A percentile compares a stretch with the other conserved stretches of the same genome.
Evolutionary conservation across 2,113 vertebrate species (phyloP).

Genomic region (Ochotona curzoniae): DNA sequence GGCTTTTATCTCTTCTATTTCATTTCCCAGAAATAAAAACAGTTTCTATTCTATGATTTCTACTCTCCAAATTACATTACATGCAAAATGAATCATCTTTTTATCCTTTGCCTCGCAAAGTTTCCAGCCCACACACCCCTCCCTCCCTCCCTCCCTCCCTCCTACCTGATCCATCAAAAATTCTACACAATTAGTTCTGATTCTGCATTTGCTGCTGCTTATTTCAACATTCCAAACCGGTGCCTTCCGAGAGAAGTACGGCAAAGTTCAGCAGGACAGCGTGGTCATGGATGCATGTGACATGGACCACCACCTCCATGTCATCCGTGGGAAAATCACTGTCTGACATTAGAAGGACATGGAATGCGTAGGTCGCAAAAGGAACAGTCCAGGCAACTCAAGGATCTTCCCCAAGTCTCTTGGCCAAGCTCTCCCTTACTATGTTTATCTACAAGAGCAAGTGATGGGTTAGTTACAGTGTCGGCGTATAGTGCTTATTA

Average conservation of each 20-base stretch:
- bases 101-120: constrained; percentile 7
- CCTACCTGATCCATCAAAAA: not conserved
- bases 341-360: constrained; percentile 18
- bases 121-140: not conserved
- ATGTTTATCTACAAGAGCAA: not conserved
- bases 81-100: constrained; percentile 38
- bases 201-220: not conserved
- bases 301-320: not conserved
- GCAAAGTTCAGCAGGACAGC: not conserved
- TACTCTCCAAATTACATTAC: constrained; percentile 56
- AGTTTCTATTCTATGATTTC: constrained; percentile 50
- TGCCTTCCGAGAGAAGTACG: constrained; percentile 16
- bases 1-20: constrained; percentile 63
- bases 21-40: constrained; percentile 62
- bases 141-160: not conserved
- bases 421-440: not conserved
- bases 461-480: not conserved
- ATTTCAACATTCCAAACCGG: constrained; percentile 25
- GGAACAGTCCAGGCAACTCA: not conserved
- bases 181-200: not conserved
- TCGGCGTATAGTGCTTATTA: not conserved
- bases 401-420: not conserved
- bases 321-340: not conserved
- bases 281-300: not conserved
- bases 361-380: not conserved